These are phyloP conservation scores for Drosophila birchii DNA, from an alignment of 2,888 invertebrate species.

Conservation along the genomic window DNA sequence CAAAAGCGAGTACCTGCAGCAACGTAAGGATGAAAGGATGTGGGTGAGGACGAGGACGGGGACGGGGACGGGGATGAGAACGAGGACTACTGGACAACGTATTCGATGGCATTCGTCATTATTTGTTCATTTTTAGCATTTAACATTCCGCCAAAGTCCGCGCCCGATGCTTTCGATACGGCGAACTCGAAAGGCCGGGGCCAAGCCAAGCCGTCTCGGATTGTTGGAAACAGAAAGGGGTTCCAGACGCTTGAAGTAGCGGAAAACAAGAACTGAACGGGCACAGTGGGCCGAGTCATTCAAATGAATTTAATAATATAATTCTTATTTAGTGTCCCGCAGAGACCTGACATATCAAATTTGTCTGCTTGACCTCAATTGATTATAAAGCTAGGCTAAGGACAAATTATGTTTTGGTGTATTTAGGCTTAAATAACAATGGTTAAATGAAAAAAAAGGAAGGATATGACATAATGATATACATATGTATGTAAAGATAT, in stretches of 20 bases:
- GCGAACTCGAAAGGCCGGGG: constrained; percentile 30
- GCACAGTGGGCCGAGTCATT: constrained; percentile 8
- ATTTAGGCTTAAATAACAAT: neutral
- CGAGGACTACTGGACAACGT: constrained; percentile 42
- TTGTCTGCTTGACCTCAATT: neutral
- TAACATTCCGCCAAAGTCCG: constrained; percentile 81
- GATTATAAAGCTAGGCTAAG: neutral
- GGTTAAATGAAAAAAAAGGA: neutral
- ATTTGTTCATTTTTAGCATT: constrained; percentile 83
- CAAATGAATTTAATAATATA: neutral
- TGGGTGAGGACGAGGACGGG: constrained; percentile 14
- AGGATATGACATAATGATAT: neutral
- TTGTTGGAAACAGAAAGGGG: constrained; percentile 19
- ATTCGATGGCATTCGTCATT: constrained; percentile 81
- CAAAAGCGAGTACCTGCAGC: constrained; percentile 37
- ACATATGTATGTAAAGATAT: no score
- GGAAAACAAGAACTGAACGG: neutral
- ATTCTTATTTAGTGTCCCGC: no score
- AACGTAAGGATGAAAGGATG: neutral
- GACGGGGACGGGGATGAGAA: constrained; percentile 24
- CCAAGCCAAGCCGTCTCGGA: constrained; percentile 44
- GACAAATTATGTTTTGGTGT: neutral
- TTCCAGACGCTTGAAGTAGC: neutral
- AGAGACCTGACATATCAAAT: neutral
- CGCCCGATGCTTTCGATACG: constrained; percentile 26